Evolutionary conservation across 1,140 invertebrate genomes (phyloP), one percentile per base, ranked within the genome.

Genomic region (Drosophila takahashii): DNA sequence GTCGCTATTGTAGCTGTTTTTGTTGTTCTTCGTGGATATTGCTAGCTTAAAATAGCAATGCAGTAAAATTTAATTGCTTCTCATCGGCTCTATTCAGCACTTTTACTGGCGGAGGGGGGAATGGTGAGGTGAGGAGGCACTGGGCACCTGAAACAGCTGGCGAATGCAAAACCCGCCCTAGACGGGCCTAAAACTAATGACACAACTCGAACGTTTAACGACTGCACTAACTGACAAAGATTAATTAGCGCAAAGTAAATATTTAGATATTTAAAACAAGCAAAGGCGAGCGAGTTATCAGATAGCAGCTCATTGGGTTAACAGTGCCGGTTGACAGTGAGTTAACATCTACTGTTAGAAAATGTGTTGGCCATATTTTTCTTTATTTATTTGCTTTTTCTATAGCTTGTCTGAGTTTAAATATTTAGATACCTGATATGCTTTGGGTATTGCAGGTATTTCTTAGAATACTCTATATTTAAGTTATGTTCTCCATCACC

Each of bases 71-170:
- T 75, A 75, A 66, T 75, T 75, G 52, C 72, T 47, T 51, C 16
- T n/a, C 32, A 45, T 70, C 15, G 47, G 26, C 36, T 22, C 16
- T 44, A 36, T 42, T 37, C 26, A 32, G 60, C 5, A 8, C 4
- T 29, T 39, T 42, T 34, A 7, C 16, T 3, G 11, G 39, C 16
- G 16, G 29, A 27, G 15, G 26, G 15, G 16, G n/a, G 3, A 13
- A 5, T 5, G n/a, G 39, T n/a, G n/a, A n/a, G n/a, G n/a, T n/a
- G n/a, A 16, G 15, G 7, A 2, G 39, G 39, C 7, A 9, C 5
- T 48, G 16, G 39, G 22, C 52, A 65, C 47, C 57, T 41, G 59
- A 57, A 75, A 75, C 72, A 75, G 59, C 45, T 75, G 70, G 45
- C n/a, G 22, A 4, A 39, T 13, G 29, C 50, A 64, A 37, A 50